Percentiles rank a stretch among this genome's conserved stretches.
phyloP scores from a whole-genome alignment of 2,888 invertebrate species.

The Hermaeophaga mercurialis region DNA sequence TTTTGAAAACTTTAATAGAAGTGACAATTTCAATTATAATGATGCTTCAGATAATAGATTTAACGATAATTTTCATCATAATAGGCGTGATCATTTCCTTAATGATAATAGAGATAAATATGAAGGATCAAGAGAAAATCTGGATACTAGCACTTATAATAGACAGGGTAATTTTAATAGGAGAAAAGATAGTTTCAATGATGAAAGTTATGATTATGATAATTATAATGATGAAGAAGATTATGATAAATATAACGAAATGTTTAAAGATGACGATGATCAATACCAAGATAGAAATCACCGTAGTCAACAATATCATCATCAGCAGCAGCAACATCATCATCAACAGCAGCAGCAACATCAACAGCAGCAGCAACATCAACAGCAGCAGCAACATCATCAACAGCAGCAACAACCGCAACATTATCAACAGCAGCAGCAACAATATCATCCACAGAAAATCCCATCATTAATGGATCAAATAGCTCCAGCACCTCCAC shows the following conservation, averaged over 20 bases:
- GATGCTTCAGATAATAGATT: constrained; percentile 14
- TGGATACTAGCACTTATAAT: constrained; percentile 19
- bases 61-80: constrained; percentile 7
- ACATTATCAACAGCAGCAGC: background rate
- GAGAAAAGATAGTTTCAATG: constrained; percentile 22
- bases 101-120: constrained; percentile 6
- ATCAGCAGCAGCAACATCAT: background rate
- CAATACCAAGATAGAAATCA: constrained; percentile 16
- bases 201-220: constrained; percentile 31
- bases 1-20: constrained; percentile 27
- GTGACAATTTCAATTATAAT: constrained; percentile 30
- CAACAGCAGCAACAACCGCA: constrained; percentile 1
- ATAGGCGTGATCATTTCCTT: constrained; percentile 19
- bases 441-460: constrained; percentile 13
- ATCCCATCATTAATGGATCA: constrained; percentile 25
- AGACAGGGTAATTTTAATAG: constrained; percentile 9
- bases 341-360: constrained; percentile 4
- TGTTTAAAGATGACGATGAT: constrained; percentile 41
- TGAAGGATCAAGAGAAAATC: background rate
- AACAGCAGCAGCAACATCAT: background rate
- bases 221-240: constrained; percentile 41
- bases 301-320: background rate
- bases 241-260: constrained; percentile 41
- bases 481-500: constrained; percentile 22
- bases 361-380: constrained; percentile 15